Percentiles rank a stretch among this genome's conserved stretches.
Evolutionary conservation across 2,888 invertebrate genomes (phyloP).

Genomic region (Hesperia comma): DNA sequence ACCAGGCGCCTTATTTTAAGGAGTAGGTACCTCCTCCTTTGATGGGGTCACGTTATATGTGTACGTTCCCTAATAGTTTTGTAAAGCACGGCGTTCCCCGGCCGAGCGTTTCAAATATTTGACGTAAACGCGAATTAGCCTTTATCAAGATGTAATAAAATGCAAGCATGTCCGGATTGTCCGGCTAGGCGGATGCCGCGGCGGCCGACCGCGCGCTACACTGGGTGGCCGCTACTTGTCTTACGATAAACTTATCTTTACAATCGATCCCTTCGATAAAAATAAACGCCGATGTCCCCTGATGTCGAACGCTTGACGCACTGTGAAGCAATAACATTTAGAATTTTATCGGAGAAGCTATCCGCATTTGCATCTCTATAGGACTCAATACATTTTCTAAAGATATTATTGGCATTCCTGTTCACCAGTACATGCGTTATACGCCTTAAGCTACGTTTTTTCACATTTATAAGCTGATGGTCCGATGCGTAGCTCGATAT

Average conservation of each 20-base stretch:
- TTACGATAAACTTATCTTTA: constrained; percentile 82
- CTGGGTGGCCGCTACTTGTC: constrained; percentile 83
- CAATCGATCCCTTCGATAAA: constrained; percentile 81
- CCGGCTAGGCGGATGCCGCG: constrained; percentile 49
- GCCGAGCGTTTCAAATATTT: constrained; percentile 69
- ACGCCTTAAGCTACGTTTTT: constrained; percentile 26
- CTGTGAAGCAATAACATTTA: constrained; percentile 74
- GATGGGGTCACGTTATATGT: too few species aligned
- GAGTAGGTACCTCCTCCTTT: too few species aligned
- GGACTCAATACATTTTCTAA: constrained; percentile 72
- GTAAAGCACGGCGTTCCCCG: constrained; percentile 38
- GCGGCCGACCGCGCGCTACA: constrained; percentile 40
- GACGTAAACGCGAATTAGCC: constrained; percentile 78
- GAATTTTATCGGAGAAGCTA: constrained; percentile 75
- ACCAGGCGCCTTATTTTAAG: too few species aligned
- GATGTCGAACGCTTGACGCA: constrained; percentile 75
- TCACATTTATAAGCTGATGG: constrained; percentile 20
- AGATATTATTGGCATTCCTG: constrained; percentile 74
- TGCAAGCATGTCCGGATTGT: constrained; percentile 63
- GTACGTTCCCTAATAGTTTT: constrained; percentile 3
- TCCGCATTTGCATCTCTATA: constrained; percentile 78
- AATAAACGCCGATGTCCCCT: constrained; percentile 70
- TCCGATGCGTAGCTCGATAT: constrained; percentile 17
- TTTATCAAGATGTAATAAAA: constrained; percentile 81
- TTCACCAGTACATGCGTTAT: constrained; percentile 36